Evolutionary conservation across 2,888 invertebrate genomes (phyloP), one percentile per base, ranked within the genome.

Genomic region (Pyrgus malvae): DNA sequence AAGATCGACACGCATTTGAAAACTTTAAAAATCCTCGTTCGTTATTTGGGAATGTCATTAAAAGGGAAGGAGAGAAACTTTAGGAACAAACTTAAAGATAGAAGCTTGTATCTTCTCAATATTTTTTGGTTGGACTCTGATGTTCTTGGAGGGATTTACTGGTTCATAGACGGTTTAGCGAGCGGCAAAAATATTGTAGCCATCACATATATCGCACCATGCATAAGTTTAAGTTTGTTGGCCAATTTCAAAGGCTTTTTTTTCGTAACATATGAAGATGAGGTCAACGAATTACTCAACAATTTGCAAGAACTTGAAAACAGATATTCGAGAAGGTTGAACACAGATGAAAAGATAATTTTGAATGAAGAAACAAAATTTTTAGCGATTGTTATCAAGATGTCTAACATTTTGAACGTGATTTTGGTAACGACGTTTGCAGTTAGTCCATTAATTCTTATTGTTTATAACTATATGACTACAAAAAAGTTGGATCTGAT

Each of bases 171-270:
- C 6, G 72, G 72, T 0, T 59, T 75, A 1, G 17, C 16, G 0
- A 59, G 59, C 1, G 75, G 72, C 0, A 67, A 69, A 41, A 70
- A 61, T 11, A 72, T 81, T 2, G 63, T 64, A 0, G 65, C 62
- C 6, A 31, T 80, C 0, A 77, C 76, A 0, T 73, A 67, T 38
- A 65, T 64, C 0, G 67, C 73, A 0, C 81, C 81, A 0, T 78
- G 80, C 33, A 61, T 78, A 3, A 60, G 60, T 0, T 11, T 70
- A 0, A 67, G 66, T 25, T 58, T 60, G 0, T 51, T 78, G 8
- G 62, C 62, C 0, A 63, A 61, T 14, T 23, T 67, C 0, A 81
- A 81, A 51, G 63, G 63, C 0, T 16, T 69, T 0, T 64, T 59
- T 11, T 27, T 76, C 2, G 31, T 73, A 0, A 2, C 62, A 0